Evolutionary conservation across 2,888 invertebrate genomes (phyloP).

Genomic region (Nezara viridula): DNA sequence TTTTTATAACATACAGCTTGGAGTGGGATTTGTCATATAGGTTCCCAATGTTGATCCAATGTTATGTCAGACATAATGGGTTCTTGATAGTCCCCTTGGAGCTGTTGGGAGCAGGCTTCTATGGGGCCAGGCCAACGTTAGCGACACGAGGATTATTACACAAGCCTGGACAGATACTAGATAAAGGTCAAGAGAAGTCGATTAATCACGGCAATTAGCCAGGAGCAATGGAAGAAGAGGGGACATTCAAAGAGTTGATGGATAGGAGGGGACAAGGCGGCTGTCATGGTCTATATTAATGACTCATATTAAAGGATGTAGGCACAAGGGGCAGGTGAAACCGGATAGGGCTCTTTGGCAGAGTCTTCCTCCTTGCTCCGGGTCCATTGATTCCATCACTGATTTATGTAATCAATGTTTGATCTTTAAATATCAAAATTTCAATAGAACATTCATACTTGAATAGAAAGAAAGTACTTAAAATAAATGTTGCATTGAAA

Average conservation of each 20-base stretch:
- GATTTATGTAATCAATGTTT: not conserved
- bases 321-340: slow-evolving; percentile 28
- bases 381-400: not conserved
- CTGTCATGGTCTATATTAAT: slow-evolving; percentile 23
- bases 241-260: slow-evolving; percentile 29
- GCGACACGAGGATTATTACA: slow-evolving; percentile 30
- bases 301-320: slow-evolving; percentile 20
- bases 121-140: not conserved
- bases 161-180: slow-evolving; percentile 16
- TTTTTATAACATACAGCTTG: not conserved
- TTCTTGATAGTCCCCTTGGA: slow-evolving; percentile 10
- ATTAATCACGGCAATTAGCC: slow-evolving; percentile 56
- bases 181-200: slow-evolving; percentile 51
- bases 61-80: not conserved
- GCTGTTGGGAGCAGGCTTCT: not conserved
- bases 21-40: not conserved
- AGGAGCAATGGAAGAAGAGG: slow-evolving; percentile 16
- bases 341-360: not conserved
- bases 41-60: not conserved
- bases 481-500: too few relatives aligned
- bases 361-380: slow-evolving; percentile 8
- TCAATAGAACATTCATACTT: too few relatives aligned
- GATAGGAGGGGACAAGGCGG: slow-evolving; percentile 44
- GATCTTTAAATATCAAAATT: not conserved
- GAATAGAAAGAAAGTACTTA: too few relatives aligned